Percentiles rank a stretch among this genome's conserved stretches.
These are phyloP conservation scores for Macropus fuliginosus DNA, from an alignment of 2,797 vertebrate species.

Conservation along the genomic window DNA sequence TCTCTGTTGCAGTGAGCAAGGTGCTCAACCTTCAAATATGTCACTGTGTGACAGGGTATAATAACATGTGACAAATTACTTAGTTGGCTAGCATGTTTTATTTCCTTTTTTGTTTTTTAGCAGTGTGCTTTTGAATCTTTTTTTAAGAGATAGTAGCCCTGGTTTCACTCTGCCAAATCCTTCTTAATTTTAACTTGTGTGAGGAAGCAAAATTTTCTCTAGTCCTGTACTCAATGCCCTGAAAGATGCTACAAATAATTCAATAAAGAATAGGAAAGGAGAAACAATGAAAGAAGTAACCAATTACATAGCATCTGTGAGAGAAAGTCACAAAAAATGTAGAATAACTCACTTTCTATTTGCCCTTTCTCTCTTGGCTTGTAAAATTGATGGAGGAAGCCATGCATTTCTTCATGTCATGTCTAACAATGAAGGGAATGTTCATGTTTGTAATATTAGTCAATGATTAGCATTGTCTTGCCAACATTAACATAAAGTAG, in stretches of 20 bases:
- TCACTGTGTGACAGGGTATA: not conserved
- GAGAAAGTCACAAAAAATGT: not conserved
- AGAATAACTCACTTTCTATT: not conserved
- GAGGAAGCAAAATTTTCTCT: not conserved
- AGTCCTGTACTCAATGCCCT: not conserved
- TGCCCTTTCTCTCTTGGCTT: not conserved
- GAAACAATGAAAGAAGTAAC: not conserved
- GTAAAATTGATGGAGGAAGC: not conserved
- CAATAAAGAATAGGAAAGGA: not conserved
- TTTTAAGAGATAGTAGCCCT: not conserved
- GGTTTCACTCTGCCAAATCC: not conserved
- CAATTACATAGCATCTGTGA: not conserved
- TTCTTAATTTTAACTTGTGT: not conserved
- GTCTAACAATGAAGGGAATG: not conserved
- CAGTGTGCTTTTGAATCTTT: not conserved
- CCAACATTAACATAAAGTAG: not conserved
- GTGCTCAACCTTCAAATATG: not conserved
- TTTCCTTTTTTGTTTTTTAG: not conserved
- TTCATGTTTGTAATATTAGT: not conserved
- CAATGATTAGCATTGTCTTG: not conserved
- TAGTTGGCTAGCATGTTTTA: not conserved
- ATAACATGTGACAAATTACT: slow-evolving; percentile 6
- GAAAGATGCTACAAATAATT: not conserved
- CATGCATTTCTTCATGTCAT: not conserved
- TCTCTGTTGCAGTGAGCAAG: not conserved